phyloP scores from a whole-genome alignment of 2,797 vertebrate species.

The Neosilurus hyrtlii region DNA sequence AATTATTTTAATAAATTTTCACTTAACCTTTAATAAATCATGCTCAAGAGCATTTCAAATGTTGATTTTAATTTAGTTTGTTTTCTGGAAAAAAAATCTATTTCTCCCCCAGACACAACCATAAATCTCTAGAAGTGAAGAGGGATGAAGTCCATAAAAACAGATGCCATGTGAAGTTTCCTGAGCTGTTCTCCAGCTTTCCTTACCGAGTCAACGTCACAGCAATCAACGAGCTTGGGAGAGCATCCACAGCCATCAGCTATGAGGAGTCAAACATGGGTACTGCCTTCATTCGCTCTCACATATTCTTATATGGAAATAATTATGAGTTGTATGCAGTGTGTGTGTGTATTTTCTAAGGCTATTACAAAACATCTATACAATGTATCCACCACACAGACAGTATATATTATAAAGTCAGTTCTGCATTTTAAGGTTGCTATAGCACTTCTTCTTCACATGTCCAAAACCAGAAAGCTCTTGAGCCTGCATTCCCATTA shows the following conservation, averaged over 20 bases:
- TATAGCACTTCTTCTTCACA: neutral
- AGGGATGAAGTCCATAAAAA: slow-evolving; percentile 88
- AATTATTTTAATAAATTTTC: neutral
- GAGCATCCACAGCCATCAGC: slow-evolving; percentile 74
- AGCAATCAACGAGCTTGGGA: slow-evolving; percentile 87
- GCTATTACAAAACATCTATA: neutral
- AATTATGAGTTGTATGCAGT: neutral
- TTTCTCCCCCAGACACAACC: slow-evolving; percentile 79
- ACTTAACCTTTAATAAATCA: neutral
- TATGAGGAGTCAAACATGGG: slow-evolving; percentile 94
- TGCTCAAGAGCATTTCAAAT: neutral
- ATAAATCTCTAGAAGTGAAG: slow-evolving; percentile 83
- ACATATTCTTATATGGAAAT: neutral
- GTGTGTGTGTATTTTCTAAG: neutral
- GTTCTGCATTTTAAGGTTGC: neutral
- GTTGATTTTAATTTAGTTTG: too few relatives aligned
- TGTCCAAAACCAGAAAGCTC: neutral
- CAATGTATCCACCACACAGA: neutral
- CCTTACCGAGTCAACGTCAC: slow-evolving; percentile 92
- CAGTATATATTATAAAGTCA: too few relatives aligned
- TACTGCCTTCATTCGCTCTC: slow-evolving; percentile 57
- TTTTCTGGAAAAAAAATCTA: neutral
- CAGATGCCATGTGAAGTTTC: slow-evolving; percentile 89
- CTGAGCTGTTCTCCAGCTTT: slow-evolving; percentile 89
- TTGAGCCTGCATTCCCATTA: slow-evolving; percentile 6